Evolutionary conservation across 2,797 vertebrate genomes (phyloP).

Genomic region (Silurus lanzhouensis): DNA sequence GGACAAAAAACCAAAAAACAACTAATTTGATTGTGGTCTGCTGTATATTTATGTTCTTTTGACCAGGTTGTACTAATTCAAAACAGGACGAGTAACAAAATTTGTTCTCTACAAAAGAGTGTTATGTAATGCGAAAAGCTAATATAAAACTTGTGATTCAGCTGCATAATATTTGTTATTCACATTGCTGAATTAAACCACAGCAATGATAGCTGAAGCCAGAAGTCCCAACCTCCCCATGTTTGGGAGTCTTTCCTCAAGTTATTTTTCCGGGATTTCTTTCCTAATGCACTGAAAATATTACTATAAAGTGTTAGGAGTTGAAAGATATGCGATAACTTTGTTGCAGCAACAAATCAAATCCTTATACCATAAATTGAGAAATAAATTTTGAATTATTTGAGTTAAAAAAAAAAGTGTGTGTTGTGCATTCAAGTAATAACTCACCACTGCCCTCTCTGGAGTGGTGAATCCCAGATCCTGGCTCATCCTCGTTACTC

Average conservation of each 20-base stretch:
- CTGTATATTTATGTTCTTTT: constrained; percentile 27
- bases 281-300: neutral
- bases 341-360: neutral
- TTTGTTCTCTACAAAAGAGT: neutral
- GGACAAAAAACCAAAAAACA: neutral
- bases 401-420: too few species aligned
- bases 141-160: constrained; percentile 27
- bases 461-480: constrained; percentile 50
- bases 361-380: too few species aligned
- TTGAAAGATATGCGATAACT: too few species aligned
- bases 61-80: constrained; percentile 23
- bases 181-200: constrained; percentile 3
- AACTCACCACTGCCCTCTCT: constrained; percentile 67
- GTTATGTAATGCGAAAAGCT: neutral
- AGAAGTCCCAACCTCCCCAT: neutral
- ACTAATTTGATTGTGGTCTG: constrained; percentile 4
- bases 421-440: too few species aligned
- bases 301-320: too few species aligned
- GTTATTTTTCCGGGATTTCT: neutral
- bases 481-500: constrained; percentile 86
- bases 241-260: neutral
- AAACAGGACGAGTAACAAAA: constrained; percentile 10
- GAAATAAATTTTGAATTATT: neutral
- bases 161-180: constrained; percentile 1
- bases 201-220: neutral